Conservation (phyloP, 2,888 invertebrate genomes). For the Tetragnatha montana region DNA sequence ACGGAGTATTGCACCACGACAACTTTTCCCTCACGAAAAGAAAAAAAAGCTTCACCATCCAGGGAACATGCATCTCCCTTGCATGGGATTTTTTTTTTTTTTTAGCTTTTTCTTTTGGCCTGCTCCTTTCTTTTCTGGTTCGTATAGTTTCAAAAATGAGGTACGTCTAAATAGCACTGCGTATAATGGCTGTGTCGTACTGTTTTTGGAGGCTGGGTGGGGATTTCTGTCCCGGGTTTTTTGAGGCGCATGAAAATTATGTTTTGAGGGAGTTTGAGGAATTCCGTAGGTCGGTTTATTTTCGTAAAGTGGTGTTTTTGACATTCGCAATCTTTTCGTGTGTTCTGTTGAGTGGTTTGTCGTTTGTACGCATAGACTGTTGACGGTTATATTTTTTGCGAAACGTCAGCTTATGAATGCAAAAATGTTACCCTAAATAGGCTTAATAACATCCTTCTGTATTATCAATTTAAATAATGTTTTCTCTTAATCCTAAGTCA, state of each 20-base stretch:
- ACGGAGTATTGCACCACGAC: slow-evolving; percentile 10
- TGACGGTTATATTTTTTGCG: too few relatives aligned
- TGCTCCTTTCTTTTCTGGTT: not conserved
- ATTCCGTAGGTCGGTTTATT: not conserved
- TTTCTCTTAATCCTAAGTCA: too few relatives aligned
- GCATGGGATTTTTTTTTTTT: slow-evolving; percentile 5
- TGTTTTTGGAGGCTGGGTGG: not conserved
- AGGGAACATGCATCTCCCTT: not conserved
- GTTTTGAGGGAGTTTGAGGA: not conserved
- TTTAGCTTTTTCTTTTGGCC: not conserved
- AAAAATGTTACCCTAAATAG: too few relatives aligned
- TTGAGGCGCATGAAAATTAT: not conserved
- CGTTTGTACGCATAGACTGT: not conserved
- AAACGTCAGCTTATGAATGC: too few relatives aligned
- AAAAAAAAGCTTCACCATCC: slow-evolving; percentile 1
- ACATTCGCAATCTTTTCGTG: not conserved
- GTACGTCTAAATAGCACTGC: not conserved
- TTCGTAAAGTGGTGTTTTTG: not conserved
- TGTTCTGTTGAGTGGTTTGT: not conserved
- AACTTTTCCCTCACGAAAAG: not conserved
- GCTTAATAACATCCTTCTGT: too few relatives aligned
- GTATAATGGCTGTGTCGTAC: not conserved
- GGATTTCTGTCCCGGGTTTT: not conserved
- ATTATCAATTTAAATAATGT: too few relatives aligned
- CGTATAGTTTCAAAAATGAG: not conserved